A percentile compares a stretch with the other conserved stretches of the same genome.
Evolutionary conservation across 2,888 invertebrate species (phyloP).

Genomic region (Pandemis heparana): DNA sequence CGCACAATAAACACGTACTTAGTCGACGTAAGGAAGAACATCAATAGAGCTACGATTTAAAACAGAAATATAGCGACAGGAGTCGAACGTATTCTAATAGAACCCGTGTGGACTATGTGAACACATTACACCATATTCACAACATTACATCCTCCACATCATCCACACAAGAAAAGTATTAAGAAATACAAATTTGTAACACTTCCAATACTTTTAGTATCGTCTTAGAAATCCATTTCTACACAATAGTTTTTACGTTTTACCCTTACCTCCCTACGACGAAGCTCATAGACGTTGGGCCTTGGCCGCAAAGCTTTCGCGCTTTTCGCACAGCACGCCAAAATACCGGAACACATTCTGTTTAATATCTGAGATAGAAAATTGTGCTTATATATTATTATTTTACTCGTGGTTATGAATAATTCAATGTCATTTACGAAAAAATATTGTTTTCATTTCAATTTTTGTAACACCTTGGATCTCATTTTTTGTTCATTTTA

Average conservation of each 20-base stretch:
- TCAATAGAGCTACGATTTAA: conserved; percentile 56
- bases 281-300: conserved; percentile 80
- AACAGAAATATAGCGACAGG: conserved; percentile 47
- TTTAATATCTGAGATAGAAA: conserved; percentile 74
- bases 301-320: conserved; percentile 70
- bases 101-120: conserved; percentile 50
- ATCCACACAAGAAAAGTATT: conserved; percentile 53
- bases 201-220: conserved; percentile 82
- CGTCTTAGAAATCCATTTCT: conserved; percentile 77
- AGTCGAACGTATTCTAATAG: conserved; percentile 50
- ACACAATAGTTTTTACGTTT: conserved; percentile 74
- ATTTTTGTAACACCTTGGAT: conserved; percentile 35
- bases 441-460: conserved; percentile 19
- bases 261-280: conserved; percentile 82
- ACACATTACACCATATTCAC: conserved; percentile 43
- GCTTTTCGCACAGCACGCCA: conserved; percentile 60
- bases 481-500: conserved; percentile 33
- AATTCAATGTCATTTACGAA: conserved; percentile 22
- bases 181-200: conserved; percentile 85
- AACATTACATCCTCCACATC: conserved; percentile 47
- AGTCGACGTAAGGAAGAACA: conserved; percentile 63
- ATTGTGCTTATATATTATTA: conserved; percentile 46
- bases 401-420: background rate
- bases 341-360: conserved; percentile 72
- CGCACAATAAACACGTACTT: conserved; percentile 68